phyloP scores from a whole-genome alignment of 1,140 invertebrate species.

The Drosophila sucinea region DNA sequence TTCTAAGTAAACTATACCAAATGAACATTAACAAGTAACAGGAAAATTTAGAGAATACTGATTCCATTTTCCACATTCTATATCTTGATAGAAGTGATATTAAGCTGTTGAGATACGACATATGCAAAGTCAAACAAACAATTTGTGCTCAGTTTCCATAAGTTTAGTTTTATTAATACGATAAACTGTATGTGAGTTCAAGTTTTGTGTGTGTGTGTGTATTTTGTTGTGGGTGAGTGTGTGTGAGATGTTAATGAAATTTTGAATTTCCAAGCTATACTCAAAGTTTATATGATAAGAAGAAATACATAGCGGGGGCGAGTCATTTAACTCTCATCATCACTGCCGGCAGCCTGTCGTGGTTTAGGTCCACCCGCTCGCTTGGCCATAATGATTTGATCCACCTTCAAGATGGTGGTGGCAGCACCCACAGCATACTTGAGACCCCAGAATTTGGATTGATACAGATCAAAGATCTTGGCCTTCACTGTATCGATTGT shows the following conservation, averaged over 20 bases:
- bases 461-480: conserved; percentile 92
- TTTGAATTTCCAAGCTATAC: conserved; percentile 61
- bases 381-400: conserved; percentile 99
- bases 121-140: neutral
- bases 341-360: conserved; percentile 76
- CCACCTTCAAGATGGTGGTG: conserved; percentile 97
- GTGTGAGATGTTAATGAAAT: conserved; percentile 70
- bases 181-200: conserved; percentile 61
- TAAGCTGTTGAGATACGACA: too few relatives aligned
- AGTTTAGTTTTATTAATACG: conserved; percentile 78
- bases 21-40: too few relatives aligned
- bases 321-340: conserved; percentile 77
- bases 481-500: conserved; percentile 90
- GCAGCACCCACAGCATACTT: conserved; percentile 98
- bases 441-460: conserved; percentile 96
- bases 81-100: too few relatives aligned
- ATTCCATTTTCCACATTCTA: too few relatives aligned
- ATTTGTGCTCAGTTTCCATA: conserved; percentile 48
- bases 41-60: too few relatives aligned
- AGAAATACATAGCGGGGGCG: conserved; percentile 55
- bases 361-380: conserved; percentile 97
- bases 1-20: too few relatives aligned
- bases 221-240: conserved; percentile 30
- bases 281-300: conserved; percentile 42
- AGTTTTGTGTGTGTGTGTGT: conserved; percentile 33